phyloP scores from a whole-genome alignment of 2,113 vertebrate species.

The Siphamia tubifer region DNA sequence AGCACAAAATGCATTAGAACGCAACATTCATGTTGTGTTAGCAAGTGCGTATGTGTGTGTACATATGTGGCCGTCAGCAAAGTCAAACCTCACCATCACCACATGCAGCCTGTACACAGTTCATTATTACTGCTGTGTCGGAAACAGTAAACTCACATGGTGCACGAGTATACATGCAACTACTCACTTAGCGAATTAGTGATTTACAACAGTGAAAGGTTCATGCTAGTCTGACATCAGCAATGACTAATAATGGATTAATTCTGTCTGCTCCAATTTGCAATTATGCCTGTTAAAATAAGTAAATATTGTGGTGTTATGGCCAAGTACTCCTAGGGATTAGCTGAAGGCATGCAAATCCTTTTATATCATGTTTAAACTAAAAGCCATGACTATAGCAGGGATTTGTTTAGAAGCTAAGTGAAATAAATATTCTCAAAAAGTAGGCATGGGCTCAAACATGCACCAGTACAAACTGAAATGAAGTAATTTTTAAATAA shows the following conservation, averaged over 20 bases:
- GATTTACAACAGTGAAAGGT: constrained; percentile 31
- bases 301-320: constrained; percentile 53
- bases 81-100: constrained; percentile 13
- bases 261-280: constrained; percentile 72
- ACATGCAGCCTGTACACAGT: constrained; percentile 2
- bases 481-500: too few relatives aligned
- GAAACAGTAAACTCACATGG: neutral
- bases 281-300: constrained; percentile 68
- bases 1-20: constrained; percentile 41
- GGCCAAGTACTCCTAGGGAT: constrained; percentile 59
- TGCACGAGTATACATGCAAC: constrained; percentile 16
- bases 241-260: constrained; percentile 71
- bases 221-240: constrained; percentile 56
- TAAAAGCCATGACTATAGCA: constrained; percentile 39
- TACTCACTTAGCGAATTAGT: constrained; percentile 33
- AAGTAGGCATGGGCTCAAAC: constrained; percentile 11
- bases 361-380: constrained; percentile 52
- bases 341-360: constrained; percentile 64
- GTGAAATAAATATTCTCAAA: constrained; percentile 5
- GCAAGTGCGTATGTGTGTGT: neutral
- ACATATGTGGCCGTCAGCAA: constrained; percentile 33
- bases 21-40: constrained; percentile 18
- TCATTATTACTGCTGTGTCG: constrained; percentile 39
- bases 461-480: constrained; percentile 15
- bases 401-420: constrained; percentile 17